Evolutionary conservation across 1,140 invertebrate species (phyloP), one percentile per base, ranked within the genome.

Genomic region (Pygmarrhopalites habei): DNA sequence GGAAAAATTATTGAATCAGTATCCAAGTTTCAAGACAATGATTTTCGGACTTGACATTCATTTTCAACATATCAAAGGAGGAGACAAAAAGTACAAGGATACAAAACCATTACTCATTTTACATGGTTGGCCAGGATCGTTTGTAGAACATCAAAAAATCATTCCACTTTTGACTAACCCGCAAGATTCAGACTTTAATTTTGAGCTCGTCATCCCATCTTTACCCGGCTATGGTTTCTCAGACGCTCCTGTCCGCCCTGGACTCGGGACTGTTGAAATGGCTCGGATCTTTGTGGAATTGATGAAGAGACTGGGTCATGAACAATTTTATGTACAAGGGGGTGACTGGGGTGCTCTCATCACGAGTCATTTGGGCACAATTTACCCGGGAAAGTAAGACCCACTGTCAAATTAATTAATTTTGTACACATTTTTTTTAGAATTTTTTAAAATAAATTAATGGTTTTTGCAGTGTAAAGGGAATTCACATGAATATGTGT

Each of bases 121-220:
- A 2, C 92, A 95, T 72, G 92, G 92, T 14, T 96, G 92, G 92
- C 92, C 92, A 2, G 90, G 92, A 28, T 89, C 88, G 0, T 79
- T 94, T 2, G 79, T 86, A 12, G 90, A 95, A 75, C 94, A 93
- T 73, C 87, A 88, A 66, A 86, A 90, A 71, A 78, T 91, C 1
- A 85, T 91, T 77, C 84, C 75, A 53, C 75, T 76, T 12, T 64
- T 83, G 0, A 78, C 73, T 3, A 53, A 66, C n/a, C 64, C 69
- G 4, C 26, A 53, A 2, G 26, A 61, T 17, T 64, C 62, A 1
- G 46, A 65, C 12, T 32, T 61, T 10, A 68, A 68, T 47, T 68
- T 64, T 53, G 66, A 68, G 57, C 25, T 67, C 5, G 51, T 94
- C 21, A 82, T 82, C 2, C 88, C 89, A 5, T 89, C 87, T 76